Base-by-base conservation (phyloP, 64 coral and sea anemone species). In the Pocillopora verrucosa region DNA sequence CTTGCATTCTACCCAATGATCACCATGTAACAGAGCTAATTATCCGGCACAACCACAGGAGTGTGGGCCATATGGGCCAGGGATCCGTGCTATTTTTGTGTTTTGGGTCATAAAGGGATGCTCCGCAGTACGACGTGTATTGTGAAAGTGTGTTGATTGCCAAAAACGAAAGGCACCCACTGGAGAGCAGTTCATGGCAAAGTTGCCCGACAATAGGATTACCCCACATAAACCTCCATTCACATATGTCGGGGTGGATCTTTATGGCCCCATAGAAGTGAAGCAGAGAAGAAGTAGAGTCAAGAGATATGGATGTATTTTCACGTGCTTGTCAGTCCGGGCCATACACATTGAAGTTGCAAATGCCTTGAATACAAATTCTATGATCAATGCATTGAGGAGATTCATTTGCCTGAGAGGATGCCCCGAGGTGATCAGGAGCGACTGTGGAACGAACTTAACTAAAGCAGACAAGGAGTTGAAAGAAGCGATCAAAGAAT, bases 391-490 rank as follows among this genome's bases (percentile, higher is more conserved):
- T 56, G 75, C 79, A 35, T 17, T 76, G 70, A 75, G 85, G 72
- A 74, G 72, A 73, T 87, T 87, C 57, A 87, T 87, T 34, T 60
- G 41, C 60, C 72, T 74, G 0, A 19, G 57, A 87, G 86, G 86
- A 34, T 60, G 16, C 10, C 72, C 72, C n/a, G 10, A 76, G 60
- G 69, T 61, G 26, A 87, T 87, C 35, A 51, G 72, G 60, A 79
- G 34, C 41, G 88, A 89, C 51, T 58, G 77, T 78, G 88, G 76
- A 36, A 65, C 59, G 26, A 91, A 91, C 38, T 83, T 84, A 34
- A 72, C 51, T 15, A 84, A 61, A 36, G 89, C 79, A 51, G 78
- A 91, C 26, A 84, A 75, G 73, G 88, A 89, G 17, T 56, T 89
- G 1, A 79, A 80, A 59, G 60, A 79, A 26, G 76, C 88, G 16